Conservation (phyloP, 2,797 vertebrate genomes). For the Megaceryle alcyon region DNA sequence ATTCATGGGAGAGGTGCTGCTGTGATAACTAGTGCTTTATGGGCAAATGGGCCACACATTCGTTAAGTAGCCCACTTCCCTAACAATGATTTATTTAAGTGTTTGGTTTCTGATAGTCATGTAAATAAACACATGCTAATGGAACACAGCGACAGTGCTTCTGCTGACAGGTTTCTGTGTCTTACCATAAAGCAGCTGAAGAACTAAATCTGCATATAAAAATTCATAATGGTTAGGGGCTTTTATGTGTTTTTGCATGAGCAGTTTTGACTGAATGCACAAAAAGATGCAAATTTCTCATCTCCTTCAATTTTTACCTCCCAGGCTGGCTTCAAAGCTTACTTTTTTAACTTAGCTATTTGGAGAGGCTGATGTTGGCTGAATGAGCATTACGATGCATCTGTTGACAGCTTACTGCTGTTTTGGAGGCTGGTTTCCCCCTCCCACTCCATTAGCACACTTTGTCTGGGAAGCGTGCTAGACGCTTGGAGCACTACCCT, state of each 20-base stretch:
- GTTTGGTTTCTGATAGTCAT: slow-evolving; percentile 19
- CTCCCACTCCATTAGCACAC: slow-evolving; percentile 9
- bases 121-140: slow-evolving; percentile 58
- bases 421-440: background rate
- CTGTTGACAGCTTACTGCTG: slow-evolving; percentile 23
- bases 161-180: slow-evolving; percentile 48
- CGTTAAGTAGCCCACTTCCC: slow-evolving; percentile 38
- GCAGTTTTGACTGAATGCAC: slow-evolving; percentile 41
- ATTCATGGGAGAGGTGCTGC: slow-evolving; percentile 52
- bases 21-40: slow-evolving; percentile 64
- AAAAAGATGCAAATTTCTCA: slow-evolving; percentile 55
- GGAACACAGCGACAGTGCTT: background rate
- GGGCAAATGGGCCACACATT: background rate
- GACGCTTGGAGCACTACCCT: background rate
- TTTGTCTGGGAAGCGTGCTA: background rate
- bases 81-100: slow-evolving; percentile 53
- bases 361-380: slow-evolving; percentile 18
- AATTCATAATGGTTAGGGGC: slow-evolving; percentile 50
- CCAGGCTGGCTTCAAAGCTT: slow-evolving; percentile 45
- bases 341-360: slow-evolving; percentile 25
- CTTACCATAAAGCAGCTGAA: slow-evolving; percentile 26
- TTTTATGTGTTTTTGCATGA: slow-evolving; percentile 44
- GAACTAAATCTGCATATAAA: slow-evolving; percentile 58
- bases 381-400: background rate
- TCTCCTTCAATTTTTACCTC: slow-evolving; percentile 29